Evolutionary conservation across 1,140 invertebrate species (phyloP), one percentile per base, ranked within the genome.

Genomic region (Tetragonula clypearis): DNA sequence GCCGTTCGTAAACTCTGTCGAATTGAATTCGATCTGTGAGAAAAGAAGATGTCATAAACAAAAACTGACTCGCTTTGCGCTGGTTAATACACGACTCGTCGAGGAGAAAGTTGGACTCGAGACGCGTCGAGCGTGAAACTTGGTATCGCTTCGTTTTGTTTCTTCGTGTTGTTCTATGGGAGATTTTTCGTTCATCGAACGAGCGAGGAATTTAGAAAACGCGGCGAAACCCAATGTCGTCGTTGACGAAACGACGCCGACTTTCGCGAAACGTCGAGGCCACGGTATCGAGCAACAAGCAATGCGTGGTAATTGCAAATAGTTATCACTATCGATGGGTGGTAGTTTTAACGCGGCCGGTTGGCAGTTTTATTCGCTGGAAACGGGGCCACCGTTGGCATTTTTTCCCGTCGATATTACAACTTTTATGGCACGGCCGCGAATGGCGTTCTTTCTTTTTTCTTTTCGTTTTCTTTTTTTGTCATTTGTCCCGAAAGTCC

Each of bases 391-490:
- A 41, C 3, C 41, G 12, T 23, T 12, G 35, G 14, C 66, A 53
- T 69, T 71, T 60, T 58, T 60, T 55, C 30, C 30, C 30, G 30
- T 60, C 75, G 65, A 82, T 84, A 84, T 84, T 79, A 84, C 82
- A 83, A 69, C n/a, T 78, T 78, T 84, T 84, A 84, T 53, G 15
- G n/a, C 53, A 35, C 12, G 12, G 41, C 41, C 23, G 14, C n/a
- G 21, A 78, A 60, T 58, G 0, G 35, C 8, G 26, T 53, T 21
- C 58, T 11, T 21, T 60, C 9, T 23, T 9, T 19, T 5, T 41
- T 11, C 2, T 9, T 9, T 9, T 17, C 4, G 0, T 17, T 17
- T 17, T 56, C 14, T 17, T 56, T 49, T 56, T 49, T 1, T 21
- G n/a, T 60, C 58, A 62, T 66, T 75, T 62, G 71, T 35, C 30